Evolutionary conservation across 2,888 invertebrate species (phyloP).

Genomic region (Drosophila longiperda): DNA sequence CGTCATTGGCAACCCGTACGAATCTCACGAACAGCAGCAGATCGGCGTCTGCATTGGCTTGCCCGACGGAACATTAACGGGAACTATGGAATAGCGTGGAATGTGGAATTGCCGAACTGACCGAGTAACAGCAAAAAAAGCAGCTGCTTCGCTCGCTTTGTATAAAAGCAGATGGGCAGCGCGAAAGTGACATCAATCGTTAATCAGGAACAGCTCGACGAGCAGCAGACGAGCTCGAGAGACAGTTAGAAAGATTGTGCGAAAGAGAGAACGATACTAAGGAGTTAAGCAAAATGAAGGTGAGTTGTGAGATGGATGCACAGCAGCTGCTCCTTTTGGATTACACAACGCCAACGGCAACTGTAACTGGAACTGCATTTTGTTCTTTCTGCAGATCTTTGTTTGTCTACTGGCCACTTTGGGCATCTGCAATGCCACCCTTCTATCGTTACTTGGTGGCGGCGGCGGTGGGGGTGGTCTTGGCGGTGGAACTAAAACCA

Average conservation of each 20-base stretch:
- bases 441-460: conserved; percentile 72
- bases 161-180: conserved; percentile 73
- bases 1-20: conserved; percentile 22
- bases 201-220: conserved; percentile 58
- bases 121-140: conserved; percentile 1
- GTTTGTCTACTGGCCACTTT: conserved; percentile 74
- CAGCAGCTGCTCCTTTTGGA: conserved; percentile 18
- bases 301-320: conserved; percentile 37
- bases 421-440: conserved; percentile 71
- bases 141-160: conserved; percentile 23
- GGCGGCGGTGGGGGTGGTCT: conserved; percentile 40
- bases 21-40: conserved; percentile 21
- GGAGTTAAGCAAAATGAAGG: conserved; percentile 65
- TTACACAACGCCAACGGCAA: conserved; percentile 10
- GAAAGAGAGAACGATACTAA: conserved; percentile 24
- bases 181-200: conserved; percentile 74
- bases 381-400: conserved; percentile 59
- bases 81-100: conserved; percentile 21
- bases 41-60: conserved; percentile 3
- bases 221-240: conserved; percentile 18
- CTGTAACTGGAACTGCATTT: not conserved
- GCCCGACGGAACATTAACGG: conserved; percentile 63
- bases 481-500: conserved; percentile 49
- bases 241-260: not conserved
- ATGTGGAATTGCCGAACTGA: conserved; percentile 22